phyloP scores from a whole-genome alignment of 2,797 vertebrate species.

The Microctenopoma lineatum region DNA sequence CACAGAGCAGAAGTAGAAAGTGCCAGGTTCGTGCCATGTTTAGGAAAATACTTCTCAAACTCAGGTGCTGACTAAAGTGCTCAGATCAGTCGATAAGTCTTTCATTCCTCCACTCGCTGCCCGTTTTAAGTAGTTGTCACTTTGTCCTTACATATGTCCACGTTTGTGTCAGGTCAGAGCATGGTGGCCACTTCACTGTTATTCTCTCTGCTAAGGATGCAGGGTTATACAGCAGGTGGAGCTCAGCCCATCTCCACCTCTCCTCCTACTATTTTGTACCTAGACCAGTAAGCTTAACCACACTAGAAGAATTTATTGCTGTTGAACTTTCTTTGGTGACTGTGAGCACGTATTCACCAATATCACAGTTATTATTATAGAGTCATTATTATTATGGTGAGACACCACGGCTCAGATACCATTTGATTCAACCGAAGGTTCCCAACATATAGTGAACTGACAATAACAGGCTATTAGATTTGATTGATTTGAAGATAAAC shows the following conservation, averaged over 20 bases:
- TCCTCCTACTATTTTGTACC: conserved; percentile 68
- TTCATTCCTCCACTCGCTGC: conserved; percentile 33
- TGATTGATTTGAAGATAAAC: too few relatives aligned
- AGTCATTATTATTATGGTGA: too few relatives aligned
- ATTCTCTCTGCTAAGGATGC: conserved; percentile 32
- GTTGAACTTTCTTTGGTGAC: background rate
- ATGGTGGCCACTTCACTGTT: conserved; percentile 27
- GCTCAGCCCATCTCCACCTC: conserved; percentile 66
- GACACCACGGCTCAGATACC: too few relatives aligned
- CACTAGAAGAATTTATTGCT: conserved; percentile 36
- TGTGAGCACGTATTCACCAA: background rate
- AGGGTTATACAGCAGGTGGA: conserved; percentile 62
- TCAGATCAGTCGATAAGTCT: conserved; percentile 17
- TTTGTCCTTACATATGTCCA: conserved; percentile 22
- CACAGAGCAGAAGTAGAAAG: conserved; percentile 45
- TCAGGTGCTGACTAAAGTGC: background rate
- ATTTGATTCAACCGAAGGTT: too few relatives aligned
- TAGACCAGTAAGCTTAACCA: conserved; percentile 60
- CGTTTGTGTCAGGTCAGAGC: conserved; percentile 25
- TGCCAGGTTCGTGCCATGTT: conserved; percentile 53
- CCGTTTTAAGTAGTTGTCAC: conserved; percentile 30
- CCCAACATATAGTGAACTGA: too few relatives aligned
- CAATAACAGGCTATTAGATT: too few relatives aligned
- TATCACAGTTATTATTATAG: background rate
- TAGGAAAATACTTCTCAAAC: conserved; percentile 3